Evolutionary conservation across 2,113 vertebrate species (phyloP), one percentile per base, ranked within the genome.

Genomic region (Tympanuchus pallidicinctus): DNA sequence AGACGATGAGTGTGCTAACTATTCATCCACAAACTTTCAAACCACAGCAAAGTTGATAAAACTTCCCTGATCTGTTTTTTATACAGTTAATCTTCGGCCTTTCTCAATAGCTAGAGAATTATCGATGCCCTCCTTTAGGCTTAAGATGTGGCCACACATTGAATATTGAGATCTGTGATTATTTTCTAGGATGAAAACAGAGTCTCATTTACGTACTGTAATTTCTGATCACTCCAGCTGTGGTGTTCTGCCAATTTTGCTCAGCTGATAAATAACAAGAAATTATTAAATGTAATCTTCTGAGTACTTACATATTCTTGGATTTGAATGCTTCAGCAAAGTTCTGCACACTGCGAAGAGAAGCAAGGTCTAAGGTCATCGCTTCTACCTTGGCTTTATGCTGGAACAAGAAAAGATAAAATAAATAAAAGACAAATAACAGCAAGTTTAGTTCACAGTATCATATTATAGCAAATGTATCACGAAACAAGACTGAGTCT

Each of bases 301-400:
- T 70, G 76, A 94, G 45, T 95, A 99, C 99, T 99, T 97, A 99
- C 99, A 99, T 64, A 87, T 99, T 98, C 97, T 98, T 99, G 96
- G 98, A 98, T 97, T 98, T 99, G 97, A 99, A 99, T 34, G 98
- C 98, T 91, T 99, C 98, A 25, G 99, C 98, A 94, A 99, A 99
- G 94, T 97, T 98, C 88, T 98, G 97, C 95, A 99, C 98, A 22
- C 99, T 99, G 82, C 97, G 97, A 88, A 99, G 97, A 79, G 98
- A 98, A 75, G 98, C 97, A 69, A 99, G 98, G 97, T 99, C 99
- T 92, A 99, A 98, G 97, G 98, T 98, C 98, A 99, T 98, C 93
- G 98, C 98, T 97, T 99, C 99, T 57, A 99, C 98, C 95, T 98
- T 98, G 88, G 99, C 99, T 98, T 99, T 99, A 94, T 99, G 98